Evolutionary conservation across 1,140 invertebrate genomes (phyloP).

Genomic region (Zaprionus taronus): DNA sequence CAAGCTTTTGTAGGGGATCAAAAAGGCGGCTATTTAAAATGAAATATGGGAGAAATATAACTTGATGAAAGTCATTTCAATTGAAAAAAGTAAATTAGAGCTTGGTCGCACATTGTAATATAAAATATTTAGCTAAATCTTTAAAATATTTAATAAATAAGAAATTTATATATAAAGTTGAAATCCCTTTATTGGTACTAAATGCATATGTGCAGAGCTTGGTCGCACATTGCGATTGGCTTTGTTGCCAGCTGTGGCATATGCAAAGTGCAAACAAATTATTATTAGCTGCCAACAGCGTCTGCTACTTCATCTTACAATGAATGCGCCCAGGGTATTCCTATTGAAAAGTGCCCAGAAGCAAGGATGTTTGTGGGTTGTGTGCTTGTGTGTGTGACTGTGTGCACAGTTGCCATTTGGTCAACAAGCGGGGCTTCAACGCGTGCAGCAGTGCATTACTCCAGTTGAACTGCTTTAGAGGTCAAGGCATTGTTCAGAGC

Average conservation of each 20-base stretch:
- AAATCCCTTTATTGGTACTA: background rate
- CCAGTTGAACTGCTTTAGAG: constrained; percentile 37
- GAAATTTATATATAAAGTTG: background rate
- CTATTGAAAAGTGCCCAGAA: constrained; percentile 54
- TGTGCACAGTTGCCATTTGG: constrained; percentile 6
- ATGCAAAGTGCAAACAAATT: constrained; percentile 82
- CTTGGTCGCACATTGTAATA: no score
- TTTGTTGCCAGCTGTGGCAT: constrained; percentile 64
- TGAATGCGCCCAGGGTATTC: constrained; percentile 70
- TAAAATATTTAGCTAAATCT: no score
- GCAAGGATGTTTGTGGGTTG: constrained; percentile 14
- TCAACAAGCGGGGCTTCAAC: constrained; percentile 52
- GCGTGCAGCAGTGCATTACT: constrained; percentile 48
- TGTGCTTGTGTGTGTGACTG: constrained; percentile 17
- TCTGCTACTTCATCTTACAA: constrained; percentile 76
- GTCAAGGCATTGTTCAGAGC: constrained; percentile 19
- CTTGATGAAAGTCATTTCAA: background rate
- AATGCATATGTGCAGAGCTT: constrained; percentile 8
- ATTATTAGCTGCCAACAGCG: constrained; percentile 80
- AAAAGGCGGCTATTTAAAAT: constrained; percentile 6
- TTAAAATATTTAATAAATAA: background rate
- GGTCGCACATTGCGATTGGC: constrained; percentile 25
- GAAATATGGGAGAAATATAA: background rate
- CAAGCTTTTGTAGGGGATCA: background rate
- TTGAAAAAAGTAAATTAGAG: background rate